Base-by-base conservation (phyloP, 2,113 vertebrate species). In the Entomyzon cyanotis region DNA sequence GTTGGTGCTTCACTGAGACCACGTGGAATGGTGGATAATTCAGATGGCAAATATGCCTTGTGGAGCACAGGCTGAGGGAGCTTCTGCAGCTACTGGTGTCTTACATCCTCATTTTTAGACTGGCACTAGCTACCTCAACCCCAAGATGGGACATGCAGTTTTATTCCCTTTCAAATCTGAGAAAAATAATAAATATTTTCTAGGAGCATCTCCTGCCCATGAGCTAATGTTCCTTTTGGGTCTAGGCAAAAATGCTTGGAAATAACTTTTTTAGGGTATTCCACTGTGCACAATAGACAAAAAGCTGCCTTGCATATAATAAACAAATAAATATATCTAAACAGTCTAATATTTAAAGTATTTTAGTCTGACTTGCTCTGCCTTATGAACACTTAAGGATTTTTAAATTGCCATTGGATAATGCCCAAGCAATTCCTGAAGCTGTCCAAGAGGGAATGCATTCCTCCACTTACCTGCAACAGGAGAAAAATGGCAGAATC, bases 21-120 rank as follows among this genome's bases (percentile, higher is more conserved):
- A 15, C 31, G 25, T 0, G 3, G 50, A 75, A 41, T 0, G 3
- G 20, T 23, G 64, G 70, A 30, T n/a, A 53, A 44, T 58, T 85
- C 55, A 30, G 30, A 21, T 16, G 60, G 35, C 31, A 81, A 16
- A 25, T 46, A 15, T 82, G 27, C 35, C 37, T 19, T 3, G 0
- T 64, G 46, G 20, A 78, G n/a, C 31, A 41, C 27, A 56, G 41
- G 50, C 68, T 77, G 33, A 56, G 64, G 39, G 13, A 64, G 18
- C n/a, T 87, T 30, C 58, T 70, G 64, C 3, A 13, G 49, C 35
- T 73, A 31, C 41, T 15, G n/a, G 25, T 79, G 42, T 33, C 67
- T 35, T 31, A 47, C 25, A 58, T 12, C 11, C 28, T 63, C 3
- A 1, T 23, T 77, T 59, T 58, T 31, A n/a, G 22, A 30, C 15